Evolutionary conservation across 2,113 vertebrate species (phyloP), one percentile per base, ranked within the genome.

Genomic region (Petaurus breviceps): DNA sequence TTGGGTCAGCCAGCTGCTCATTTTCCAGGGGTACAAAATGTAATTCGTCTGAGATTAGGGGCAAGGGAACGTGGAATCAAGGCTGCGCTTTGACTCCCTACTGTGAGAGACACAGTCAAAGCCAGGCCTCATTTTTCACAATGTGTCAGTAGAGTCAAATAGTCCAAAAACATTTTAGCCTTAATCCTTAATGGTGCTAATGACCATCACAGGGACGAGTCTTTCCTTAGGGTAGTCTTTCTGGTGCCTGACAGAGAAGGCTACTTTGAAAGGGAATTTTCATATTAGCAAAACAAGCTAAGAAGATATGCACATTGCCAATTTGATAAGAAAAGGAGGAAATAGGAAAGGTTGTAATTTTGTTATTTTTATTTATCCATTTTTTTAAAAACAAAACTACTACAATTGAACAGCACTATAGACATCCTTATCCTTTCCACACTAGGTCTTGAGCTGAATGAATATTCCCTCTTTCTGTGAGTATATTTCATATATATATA

Each of bases 61-160:
- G 43, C 43, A 61, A 84, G 90, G 53, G 68, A 92, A 96, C 90
- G 51, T 96, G 95, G 12, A 90, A 49, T 90, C 95, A 84, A 12
- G 53, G 52, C 92, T 93, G 89, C 97, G 94, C 92, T 93, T 93
- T 95, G 84, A 89, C 96, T 95, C 95, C 93, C 94, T 97, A 90
- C 95, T 91, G 92, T 92, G 96, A 43, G 93, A 96, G 97, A 93
- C 49, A 93, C 23, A 91, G 94, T n/a, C 97, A 89, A 16, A 22
- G 10, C 57, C 55, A 91, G 55, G 91, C 90, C 95, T 96, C 52
- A 91, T 94, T 90, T 94, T 96, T 97, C 97, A 97, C 96, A 54
- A 46, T 3, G 93, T 91, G 31, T 97, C 96, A 97, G 89, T 94
- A 97, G 95, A 97, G 97, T 91, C 92, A 97, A 96, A 24, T 51